Base-by-base conservation (phyloP, 2,113 vertebrate genomes). In the Forbesichthys agassizii region DNA sequence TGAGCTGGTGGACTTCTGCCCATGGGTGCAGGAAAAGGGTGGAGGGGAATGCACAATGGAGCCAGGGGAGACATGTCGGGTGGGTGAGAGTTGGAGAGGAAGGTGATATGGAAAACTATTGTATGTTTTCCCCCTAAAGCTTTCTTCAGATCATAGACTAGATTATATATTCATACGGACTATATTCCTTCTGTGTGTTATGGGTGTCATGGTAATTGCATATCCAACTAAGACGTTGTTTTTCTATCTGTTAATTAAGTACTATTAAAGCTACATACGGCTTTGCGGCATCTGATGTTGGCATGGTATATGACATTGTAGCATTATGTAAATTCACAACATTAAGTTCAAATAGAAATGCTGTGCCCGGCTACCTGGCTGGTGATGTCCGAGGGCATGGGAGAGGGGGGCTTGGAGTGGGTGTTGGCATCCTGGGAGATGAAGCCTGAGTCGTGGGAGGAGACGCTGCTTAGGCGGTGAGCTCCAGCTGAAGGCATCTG, bases 361-460 rank as follows among this genome's bases (percentile, higher is more conserved):
- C 5, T 53, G n/a, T 53, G n/a, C 27, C 27, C 27, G 27, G 36
- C 52, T 89, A 99, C 98, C 97, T 99, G 98, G 88, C 97, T 99
- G 83, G 95, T 93, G 92, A 99, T 95, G 89, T 99, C 98, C 11
- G 94, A 96, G 76, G 97, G 97, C 97, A 99, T 97, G 49, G 98
- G 96, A 0, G 97, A 99, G 11, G 98, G 97, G 0, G 98, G 97
- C 80, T 99, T 99, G 72, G 97, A 99, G 88, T 97, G 96, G 57
- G 92, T 69, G 68, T 96, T 94, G 60, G 96, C 92, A 0, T 99
- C 98, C 92, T 99, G 97, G 79, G 97, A 99, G 85, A 98, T 85
- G 82, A 99, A 99, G 86, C 97, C 98, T 0, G 98, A 99, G 92
- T 99, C 97, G 3, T 99, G 98, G 65, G 98, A 99, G 61, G 98